phyloP scores from a whole-genome alignment of 2,888 invertebrate genomes.

The Euphydryas editha region DNA sequence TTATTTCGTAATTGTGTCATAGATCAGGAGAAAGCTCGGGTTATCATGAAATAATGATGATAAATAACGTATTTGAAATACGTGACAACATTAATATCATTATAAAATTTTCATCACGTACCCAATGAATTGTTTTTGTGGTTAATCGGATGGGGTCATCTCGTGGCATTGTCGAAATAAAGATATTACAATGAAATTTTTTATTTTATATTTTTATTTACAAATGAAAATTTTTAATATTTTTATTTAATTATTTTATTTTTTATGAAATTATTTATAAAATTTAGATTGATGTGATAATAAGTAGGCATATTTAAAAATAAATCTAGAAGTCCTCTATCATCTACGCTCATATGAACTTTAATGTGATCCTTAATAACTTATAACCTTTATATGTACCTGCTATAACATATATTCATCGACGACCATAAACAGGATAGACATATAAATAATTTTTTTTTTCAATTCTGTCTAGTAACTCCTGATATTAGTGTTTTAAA shows the following conservation, averaged over 20 bases:
- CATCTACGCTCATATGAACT: too few relatives aligned
- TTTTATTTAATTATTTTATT: not conserved
- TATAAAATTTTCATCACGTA: slow-evolving; percentile 44
- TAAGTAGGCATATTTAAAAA: too few relatives aligned
- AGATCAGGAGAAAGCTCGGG: slow-evolving; percentile 77
- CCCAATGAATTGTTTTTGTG: slow-evolving; percentile 35
- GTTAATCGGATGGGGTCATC: slow-evolving; percentile 41
- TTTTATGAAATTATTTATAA: too few relatives aligned
- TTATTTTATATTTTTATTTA: not conserved
- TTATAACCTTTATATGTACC: too few relatives aligned
- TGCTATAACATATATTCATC: too few relatives aligned
- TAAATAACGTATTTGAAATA: slow-evolving; percentile 43
- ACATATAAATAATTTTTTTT: too few relatives aligned
- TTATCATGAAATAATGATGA: slow-evolving; percentile 45
- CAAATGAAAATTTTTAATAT: not conserved
- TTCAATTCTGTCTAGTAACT: too few relatives aligned
- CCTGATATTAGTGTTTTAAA: too few relatives aligned
- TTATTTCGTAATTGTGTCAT: slow-evolving; percentile 67
- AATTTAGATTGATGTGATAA: too few relatives aligned
- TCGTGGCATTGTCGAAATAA: not conserved
- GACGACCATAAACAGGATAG: too few relatives aligned
- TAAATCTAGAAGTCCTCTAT: too few relatives aligned
- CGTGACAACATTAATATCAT: slow-evolving; percentile 41
- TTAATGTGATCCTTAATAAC: too few relatives aligned
- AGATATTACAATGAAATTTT: not conserved